Base-by-base conservation (phyloP, 2,888 invertebrate genomes). In the Drosophila macrospina region DNA sequence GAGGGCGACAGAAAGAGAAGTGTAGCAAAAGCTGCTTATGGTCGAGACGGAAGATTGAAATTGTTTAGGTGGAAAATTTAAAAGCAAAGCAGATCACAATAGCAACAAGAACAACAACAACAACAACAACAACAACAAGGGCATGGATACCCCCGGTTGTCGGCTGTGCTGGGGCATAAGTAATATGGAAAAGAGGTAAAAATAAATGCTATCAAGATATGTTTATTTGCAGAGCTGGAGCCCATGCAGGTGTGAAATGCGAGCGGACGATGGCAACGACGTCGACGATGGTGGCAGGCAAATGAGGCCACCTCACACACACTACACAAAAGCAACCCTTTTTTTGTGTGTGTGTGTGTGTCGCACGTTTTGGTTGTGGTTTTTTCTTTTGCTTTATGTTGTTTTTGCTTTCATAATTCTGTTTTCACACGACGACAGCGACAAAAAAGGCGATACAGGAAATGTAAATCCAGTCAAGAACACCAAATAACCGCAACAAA, bases 381-480 rank as follows among this genome's bases (percentile, higher is more conserved):
- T 74, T 76, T 74, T 62, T 54, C 39, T 64, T 66, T 37, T 69
- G 41, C 42, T 51, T 26, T 15, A 16, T 30, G 28, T 34, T 68
- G 55, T 72, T 65, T 39, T 65, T 74, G 65, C 37, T 72, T 73
- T 64, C 77, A 83, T 69, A 73, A 79, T 86, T 82, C 69, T 74
- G 78, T 74, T 71, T 69, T 73, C 74, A 74, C 74, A 71, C 68
- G 56, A 61, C 61, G 36, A 69, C 26, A 65, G 42, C 56, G 69
- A 79, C 83, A 77, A 79, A 80, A 84, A 80, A 72, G 69, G 67
- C 66, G 51, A 84, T 70, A 88, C 85, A 88, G 85, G 85, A 85
- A 85, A 85, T 85, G 85, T 86, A 76, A 88, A 84, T 80, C 80
- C 75, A 78, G 74, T 74, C 71, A 75, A 82, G 72, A 73, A 85